A percentile compares a stretch with the other conserved stretches of the same genome.
Conservation (phyloP, 2,888 invertebrate genomes). For the Melieria crassipennis region DNA sequence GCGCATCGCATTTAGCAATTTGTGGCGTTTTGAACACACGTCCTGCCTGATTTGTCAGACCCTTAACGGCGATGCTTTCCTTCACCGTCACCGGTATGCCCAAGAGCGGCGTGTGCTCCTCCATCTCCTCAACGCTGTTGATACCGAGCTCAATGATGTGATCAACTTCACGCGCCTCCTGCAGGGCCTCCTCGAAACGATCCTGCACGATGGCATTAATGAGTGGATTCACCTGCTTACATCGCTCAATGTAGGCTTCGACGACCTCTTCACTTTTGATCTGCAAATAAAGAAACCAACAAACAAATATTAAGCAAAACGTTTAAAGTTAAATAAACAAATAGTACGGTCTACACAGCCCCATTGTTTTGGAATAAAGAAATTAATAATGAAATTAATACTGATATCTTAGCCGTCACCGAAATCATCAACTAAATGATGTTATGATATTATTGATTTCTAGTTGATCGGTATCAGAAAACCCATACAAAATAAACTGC, state of each 20-base stretch:
- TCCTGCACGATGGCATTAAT: constrained; percentile 85
- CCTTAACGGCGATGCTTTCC: constrained; percentile 82
- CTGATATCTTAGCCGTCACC: no score
- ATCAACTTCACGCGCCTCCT: constrained; percentile 80
- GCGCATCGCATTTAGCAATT: constrained; percentile 78
- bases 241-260: constrained; percentile 77
- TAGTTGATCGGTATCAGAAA: no score
- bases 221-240: constrained; percentile 80
- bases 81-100: constrained; percentile 89
- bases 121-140: constrained; percentile 71
- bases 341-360: no score
- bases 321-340: no score
- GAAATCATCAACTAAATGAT: no score
- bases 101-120: constrained; percentile 76
- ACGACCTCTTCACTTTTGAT: constrained; percentile 77
- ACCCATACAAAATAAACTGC: no score
- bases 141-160: constrained; percentile 71
- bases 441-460: no score
- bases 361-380: no score
- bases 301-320: not conserved
- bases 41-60: constrained; percentile 82
- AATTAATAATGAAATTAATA: no score
- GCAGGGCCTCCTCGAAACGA: constrained; percentile 77
- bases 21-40: constrained; percentile 70
- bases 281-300: constrained; percentile 62